Evolutionary conservation across 2,113 vertebrate species (phyloP), one percentile per base, ranked within the genome.

Genomic region (Pollachius pollachius): DNA sequence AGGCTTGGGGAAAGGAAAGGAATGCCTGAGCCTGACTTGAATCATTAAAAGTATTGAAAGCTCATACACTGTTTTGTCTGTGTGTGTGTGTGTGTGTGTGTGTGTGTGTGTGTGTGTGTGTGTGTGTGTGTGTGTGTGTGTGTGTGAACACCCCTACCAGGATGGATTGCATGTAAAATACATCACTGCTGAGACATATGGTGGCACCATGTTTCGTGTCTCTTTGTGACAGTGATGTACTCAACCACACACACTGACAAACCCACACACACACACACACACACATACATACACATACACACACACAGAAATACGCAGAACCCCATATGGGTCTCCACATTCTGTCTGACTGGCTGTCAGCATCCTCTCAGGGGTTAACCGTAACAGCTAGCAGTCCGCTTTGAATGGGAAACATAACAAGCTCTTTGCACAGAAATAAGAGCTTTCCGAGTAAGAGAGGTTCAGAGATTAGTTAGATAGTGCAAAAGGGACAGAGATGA

Each of bases 361-460:
- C 76, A 78, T 81, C 84, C 73, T 62, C 74, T 73, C 72, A 85
- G 76, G 81, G 86, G 85, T 88, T 89, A 90, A 89, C 80, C 82
- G 74, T 75, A 54, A 74, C 74, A 69, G 75, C 81, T 80, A 73
- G n/a, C 56, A 4, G 56, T 60, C 3, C 71, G 83, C 75, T 73
- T 78, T 74, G 72, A 88, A 75, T 74, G 62, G 62, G 70, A 72
- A 30, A 18, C 83, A 78, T 84, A 84, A 85, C 80, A 85, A 74
- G 81, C 52, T 80, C 61, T 3, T 67, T 58, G 60, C 62, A 76
- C 25, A 34, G 37, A 70, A 19, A 27, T 27, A 27, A 27, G 27
- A 27, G 27, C 27, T 27, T 27, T 27, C 4, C 27, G 27, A 27
- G 27, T 4, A 4, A 4, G 27, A 27, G 27, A 27, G 27, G 27